Evolutionary conservation across 2,888 invertebrate species (phyloP), one percentile per base, ranked within the genome.

Genomic region (Oeneis ivallda): DNA sequence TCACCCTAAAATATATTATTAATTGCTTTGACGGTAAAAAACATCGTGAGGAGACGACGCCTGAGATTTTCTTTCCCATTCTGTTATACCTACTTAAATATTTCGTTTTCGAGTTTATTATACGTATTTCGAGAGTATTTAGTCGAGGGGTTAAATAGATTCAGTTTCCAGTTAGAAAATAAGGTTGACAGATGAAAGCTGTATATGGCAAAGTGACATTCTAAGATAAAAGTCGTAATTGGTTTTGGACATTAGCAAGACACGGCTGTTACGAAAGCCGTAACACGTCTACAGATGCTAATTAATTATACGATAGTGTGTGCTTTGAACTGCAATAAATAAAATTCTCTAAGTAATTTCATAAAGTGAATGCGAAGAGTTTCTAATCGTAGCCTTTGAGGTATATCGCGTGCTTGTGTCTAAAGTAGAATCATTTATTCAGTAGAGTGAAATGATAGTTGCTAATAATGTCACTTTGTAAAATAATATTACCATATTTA

Each of bases 191-290:
- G 47, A 47, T 7, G 47, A 47, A 47, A 47, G 15, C 47, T 15
- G 15, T 47, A 17, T 47, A 52, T 52, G 13, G 26, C 50, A 52
- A 52, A 52, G 26, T 32, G 32, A 26, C 32, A 52, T 32, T 52
- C 26, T 13, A 9, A 52, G 26, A 52, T 52, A 52, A 7, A 49
- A 50, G 50, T 52, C 26, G 50, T 32, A 52, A 52, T 52, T 52
- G n/a, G 26, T 26, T 52, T 26, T 32, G 50, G 50, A 52, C 50
- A 13, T 37, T 37, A 37, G 37, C 26, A 13, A 32, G 50, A 52
- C n/a, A 32, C 1, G 19, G 47, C 26, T 52, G 26, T 52, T 52
- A 52, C 50, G 32, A 32, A 13, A 32, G n/a, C 50, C 26, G 9
- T 49, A 52, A 52, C 50, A 19, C 19, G 49, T 17, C 13, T 52